A percentile compares a stretch with the other conserved stretches of the same genome.
These are phyloP conservation scores for Parauchenoglanis punctatus DNA, from an alignment of 2,797 vertebrate species.

Conservation along the genomic window DNA sequence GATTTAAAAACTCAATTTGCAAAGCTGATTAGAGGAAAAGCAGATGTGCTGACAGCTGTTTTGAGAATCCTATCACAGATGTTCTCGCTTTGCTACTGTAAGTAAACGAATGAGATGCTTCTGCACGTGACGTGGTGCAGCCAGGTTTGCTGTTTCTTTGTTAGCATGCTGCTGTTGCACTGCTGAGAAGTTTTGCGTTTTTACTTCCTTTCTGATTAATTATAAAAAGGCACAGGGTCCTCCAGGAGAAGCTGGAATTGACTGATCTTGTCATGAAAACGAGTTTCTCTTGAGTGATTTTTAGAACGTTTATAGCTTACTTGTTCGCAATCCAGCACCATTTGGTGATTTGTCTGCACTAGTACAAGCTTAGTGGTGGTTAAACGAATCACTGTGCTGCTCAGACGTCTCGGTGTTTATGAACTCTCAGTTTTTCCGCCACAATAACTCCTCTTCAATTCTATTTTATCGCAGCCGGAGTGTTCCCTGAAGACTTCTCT, in stretches of 20 bases:
- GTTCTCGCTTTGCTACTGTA: not conserved
- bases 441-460: not conserved
- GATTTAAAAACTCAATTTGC: not conserved
- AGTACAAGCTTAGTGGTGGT: not conserved
- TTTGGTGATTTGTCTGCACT: not conserved
- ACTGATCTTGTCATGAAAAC: not conserved
- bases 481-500: conserved; percentile 96
- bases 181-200: not conserved
- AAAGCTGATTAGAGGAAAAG: not conserved
- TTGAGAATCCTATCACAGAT: not conserved
- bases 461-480: conserved; percentile 72
- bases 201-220: not conserved
- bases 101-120: not conserved
- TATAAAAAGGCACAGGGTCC: too few species aligned
- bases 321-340: not conserved
- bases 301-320: not conserved
- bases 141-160: not conserved
- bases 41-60: conserved; percentile 39
- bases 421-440: not conserved
- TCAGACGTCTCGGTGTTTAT: not conserved
- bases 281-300: too few species aligned
- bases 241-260: not conserved
- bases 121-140: not conserved
- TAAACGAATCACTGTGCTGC: not conserved
- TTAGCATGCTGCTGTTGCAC: not conserved